Percentiles rank a stretch among this genome's conserved stretches.
phyloP scores from a whole-genome alignment of 2,888 invertebrate species.

The Lochmaea crataegi region DNA sequence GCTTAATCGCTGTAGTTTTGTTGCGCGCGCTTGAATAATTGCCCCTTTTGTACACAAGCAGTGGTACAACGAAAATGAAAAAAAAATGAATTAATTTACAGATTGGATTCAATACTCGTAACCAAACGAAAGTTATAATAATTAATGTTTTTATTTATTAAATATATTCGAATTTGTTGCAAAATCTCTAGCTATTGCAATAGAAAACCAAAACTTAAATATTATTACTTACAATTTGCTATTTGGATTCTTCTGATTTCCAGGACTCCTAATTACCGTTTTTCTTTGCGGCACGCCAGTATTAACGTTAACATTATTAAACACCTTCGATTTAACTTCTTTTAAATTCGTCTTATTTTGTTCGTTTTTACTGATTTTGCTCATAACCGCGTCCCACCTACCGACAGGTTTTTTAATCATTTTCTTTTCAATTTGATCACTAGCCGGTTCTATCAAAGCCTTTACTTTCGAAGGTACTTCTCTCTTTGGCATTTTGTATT shows the following conservation, averaged over 20 bases:
- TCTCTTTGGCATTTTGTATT: constrained; percentile 83
- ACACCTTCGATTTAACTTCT: constrained; percentile 87
- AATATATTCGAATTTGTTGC: too few relatives aligned
- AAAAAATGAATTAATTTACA: too few relatives aligned
- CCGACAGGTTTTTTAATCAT: constrained; percentile 70
- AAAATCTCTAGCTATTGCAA: too few relatives aligned
- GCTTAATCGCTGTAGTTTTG: too few relatives aligned
- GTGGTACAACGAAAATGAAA: too few relatives aligned
- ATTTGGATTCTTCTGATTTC: constrained; percentile 53
- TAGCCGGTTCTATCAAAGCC: constrained; percentile 74
- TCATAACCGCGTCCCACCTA: constrained; percentile 87
- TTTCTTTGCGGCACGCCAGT: constrained; percentile 32
- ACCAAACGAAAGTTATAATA: too few relatives aligned
- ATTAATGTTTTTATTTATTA: too few relatives aligned
- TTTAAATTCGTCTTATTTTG: constrained; percentile 79
- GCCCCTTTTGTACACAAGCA: too few relatives aligned
- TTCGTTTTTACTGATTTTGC: constrained; percentile 81
- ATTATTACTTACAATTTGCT: constrained; percentile 57
- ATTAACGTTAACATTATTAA: constrained; percentile 51
- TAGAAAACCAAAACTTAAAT: too few relatives aligned
- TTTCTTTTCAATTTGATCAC: constrained; percentile 66
- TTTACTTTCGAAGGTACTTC: constrained; percentile 81
- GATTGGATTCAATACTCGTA: too few relatives aligned
- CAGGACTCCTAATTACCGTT: constrained; percentile 43
- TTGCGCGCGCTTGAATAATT: too few relatives aligned